Evolutionary conservation across 2,113 vertebrate species (phyloP), one percentile per base, ranked within the genome.

Genomic region (Macquaria ambigua): DNA sequence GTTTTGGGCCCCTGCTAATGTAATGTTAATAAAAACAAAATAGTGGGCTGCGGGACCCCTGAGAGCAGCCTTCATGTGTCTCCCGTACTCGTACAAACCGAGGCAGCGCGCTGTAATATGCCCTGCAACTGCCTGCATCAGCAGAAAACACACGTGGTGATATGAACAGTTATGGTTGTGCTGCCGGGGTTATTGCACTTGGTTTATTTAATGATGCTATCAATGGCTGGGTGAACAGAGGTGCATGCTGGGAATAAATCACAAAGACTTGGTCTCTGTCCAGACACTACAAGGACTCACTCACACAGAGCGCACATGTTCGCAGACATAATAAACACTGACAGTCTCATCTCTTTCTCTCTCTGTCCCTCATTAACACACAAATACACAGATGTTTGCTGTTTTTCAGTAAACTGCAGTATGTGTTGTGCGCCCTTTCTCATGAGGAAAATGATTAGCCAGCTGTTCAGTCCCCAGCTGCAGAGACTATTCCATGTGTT

Each of bases 1-100:
- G 77, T 73, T 87, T 89, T 77, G 79, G 89, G 87, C 87, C 73
- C 76, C 53, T 63, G 77, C 67, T 94, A 90, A 90, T 92, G 89
- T 77, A 81, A 79, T 90, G 88, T 89, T 95, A 94, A 95, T 95
- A 90, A 95, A 94, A 91, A 93, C 75, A 87, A 91, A 94, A 92
- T 67, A 90, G 81, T 66, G 77, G 75, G 78, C 79, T 81, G 74
- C 0, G 55, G 48, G 81, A 85, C 87, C 85, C 85, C 63, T n/a
- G 79, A 91, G 91, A 87, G 69, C 70, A 52, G 75, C 63, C 63
- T 88, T 90, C 84, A 75, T 86, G 73, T 76, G 87, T 91, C 64
- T 90, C 62, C 61, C 4, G 50, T 48, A 81, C 77, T 81, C 81
- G 58, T 75, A 83, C 77, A 89, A 89, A 91, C 63, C n/a, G 20